phyloP scores from a whole-genome alignment of 2,113 vertebrate genomes.

The Odontesthes bonariensis region DNA sequence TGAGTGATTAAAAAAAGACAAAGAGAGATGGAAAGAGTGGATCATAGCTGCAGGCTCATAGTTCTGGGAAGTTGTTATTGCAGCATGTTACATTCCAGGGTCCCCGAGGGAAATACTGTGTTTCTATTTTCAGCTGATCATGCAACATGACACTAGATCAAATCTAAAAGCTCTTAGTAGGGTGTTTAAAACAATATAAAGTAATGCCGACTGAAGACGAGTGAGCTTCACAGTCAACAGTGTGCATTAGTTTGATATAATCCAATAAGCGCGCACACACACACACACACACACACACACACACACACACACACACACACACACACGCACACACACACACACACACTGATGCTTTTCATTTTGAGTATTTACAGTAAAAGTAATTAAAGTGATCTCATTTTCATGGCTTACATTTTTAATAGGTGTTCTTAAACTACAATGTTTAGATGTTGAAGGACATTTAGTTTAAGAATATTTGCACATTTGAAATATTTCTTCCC shows the following conservation, averaged over 20 bases:
- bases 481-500: no score
- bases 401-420: no score
- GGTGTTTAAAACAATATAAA: slow-evolving; percentile 29
- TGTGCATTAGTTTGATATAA: slow-evolving; percentile 8
- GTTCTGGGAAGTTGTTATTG: slow-evolving; percentile 28
- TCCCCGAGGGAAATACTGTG: slow-evolving; percentile 22
- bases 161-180: slow-evolving; percentile 57
- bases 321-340: background rate
- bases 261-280: background rate
- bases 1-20: background rate
- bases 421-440: no score
- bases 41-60: slow-evolving; percentile 7
- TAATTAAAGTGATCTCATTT: no score
- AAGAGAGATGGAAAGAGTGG: background rate
- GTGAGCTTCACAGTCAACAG: background rate
- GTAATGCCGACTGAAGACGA: slow-evolving; percentile 23
- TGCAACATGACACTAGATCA: slow-evolving; percentile 47
- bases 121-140: slow-evolving; percentile 40
- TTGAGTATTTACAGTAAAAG: background rate
- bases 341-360: background rate
- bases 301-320: slow-evolving; percentile 7
- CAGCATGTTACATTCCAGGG: background rate
- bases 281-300: slow-evolving; percentile 5
- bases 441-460: no score
- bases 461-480: no score